Evolutionary conservation across 2,113 vertebrate genomes (phyloP).

Genomic region (Arenaria interpres): DNA sequence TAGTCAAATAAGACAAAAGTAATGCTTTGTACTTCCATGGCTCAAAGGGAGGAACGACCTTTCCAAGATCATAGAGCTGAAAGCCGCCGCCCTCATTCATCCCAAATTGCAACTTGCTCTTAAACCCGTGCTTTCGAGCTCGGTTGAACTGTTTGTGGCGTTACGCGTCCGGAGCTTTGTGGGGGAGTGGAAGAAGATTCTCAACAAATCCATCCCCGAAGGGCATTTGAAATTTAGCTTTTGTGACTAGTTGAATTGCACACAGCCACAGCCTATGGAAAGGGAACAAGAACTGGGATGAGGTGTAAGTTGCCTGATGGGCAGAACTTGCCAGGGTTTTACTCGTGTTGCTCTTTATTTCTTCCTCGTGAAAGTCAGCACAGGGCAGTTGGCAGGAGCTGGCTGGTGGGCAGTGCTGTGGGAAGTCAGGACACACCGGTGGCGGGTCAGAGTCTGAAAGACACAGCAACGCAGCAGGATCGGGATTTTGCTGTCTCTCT

Average conservation of each 20-base stretch:
- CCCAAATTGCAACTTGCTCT: neutral
- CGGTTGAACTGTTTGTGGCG: neutral
- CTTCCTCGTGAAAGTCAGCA: neutral
- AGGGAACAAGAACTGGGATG: neutral
- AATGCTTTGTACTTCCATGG: neutral
- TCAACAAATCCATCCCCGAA: neutral
- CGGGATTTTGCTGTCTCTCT: neutral
- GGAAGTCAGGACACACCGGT: neutral
- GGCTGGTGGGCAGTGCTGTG: neutral
- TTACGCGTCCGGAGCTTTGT: neutral
- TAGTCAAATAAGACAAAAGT: neutral
- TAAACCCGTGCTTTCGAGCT: neutral
- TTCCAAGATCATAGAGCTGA: neutral
- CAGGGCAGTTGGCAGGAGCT: neutral
- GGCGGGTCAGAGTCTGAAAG: neutral
- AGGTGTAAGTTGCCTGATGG: neutral
- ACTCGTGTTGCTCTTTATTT: neutral
- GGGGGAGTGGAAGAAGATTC: neutral
- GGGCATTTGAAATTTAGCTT: neutral
- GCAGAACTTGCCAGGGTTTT: neutral
- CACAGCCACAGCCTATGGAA: neutral
- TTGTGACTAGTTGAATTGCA: neutral
- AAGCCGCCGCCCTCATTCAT: neutral
- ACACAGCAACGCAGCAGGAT: neutral
- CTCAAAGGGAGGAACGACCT: neutral